phyloP scores from a whole-genome alignment of 2,888 invertebrate species.

The Zonitis immaculata region DNA sequence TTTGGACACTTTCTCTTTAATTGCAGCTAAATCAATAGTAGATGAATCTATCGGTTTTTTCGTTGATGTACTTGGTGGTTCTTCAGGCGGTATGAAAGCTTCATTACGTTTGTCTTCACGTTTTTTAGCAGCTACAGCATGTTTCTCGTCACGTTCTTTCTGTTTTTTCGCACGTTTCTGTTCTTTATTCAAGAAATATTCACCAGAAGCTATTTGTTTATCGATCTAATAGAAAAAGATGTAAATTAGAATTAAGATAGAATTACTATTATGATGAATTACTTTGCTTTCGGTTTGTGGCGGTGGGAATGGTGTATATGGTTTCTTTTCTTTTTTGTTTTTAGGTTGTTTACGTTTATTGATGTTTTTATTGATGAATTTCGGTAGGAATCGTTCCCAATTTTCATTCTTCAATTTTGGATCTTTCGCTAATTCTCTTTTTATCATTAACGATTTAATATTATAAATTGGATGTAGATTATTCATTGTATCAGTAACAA shows the following conservation, averaged over 20 bases:
- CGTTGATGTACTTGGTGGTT: conserved; percentile 30
- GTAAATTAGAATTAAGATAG: background rate
- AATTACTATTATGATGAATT: conserved; percentile 1
- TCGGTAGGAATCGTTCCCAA: conserved; percentile 96
- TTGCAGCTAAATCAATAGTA: conserved; percentile 63
- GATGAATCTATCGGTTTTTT: conserved; percentile 41
- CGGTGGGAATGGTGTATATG: conserved; percentile 97
- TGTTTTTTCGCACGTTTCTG: conserved; percentile 67
- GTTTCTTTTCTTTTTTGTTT: conserved; percentile 83
- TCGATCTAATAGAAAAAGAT: conserved; percentile 57
- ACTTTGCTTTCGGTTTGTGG: conserved; percentile 86
- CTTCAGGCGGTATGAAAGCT: conserved; percentile 80
- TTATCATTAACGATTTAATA: conserved; percentile 96
- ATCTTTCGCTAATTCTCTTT: conserved; percentile 86
- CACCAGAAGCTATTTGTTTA: conserved; percentile 88
- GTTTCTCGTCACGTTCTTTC: conserved; percentile 74
- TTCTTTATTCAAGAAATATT: conserved; percentile 90
- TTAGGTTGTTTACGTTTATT: conserved; percentile 84
- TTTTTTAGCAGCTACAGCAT: conserved; percentile 65
- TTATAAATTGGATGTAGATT: conserved; percentile 99
- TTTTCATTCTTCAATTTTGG: conserved; percentile 86
- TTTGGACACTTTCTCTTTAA: conserved; percentile 75
- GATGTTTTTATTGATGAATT: conserved; percentile 83
- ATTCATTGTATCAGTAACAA: conserved; percentile 96
- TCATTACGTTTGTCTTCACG: conserved; percentile 73